Conservation (phyloP, 2,888 invertebrate species). For the Gymnoscelis rufifasciata region DNA sequence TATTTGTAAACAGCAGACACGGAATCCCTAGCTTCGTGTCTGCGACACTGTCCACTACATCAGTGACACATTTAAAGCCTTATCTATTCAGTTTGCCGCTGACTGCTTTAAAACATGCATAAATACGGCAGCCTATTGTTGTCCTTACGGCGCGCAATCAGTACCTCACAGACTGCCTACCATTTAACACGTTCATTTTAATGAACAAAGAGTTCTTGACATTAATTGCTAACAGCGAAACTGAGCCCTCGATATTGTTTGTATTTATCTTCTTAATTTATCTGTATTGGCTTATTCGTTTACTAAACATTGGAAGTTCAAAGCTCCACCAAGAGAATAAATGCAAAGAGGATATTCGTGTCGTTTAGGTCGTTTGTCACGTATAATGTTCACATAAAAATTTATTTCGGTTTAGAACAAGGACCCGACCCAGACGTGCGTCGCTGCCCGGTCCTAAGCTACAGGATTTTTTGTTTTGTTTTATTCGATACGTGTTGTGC, state of each 20-base stretch:
- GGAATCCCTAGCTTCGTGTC: constrained; percentile 6
- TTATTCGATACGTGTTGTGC: constrained; percentile 4
- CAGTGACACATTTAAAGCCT: constrained; percentile 41
- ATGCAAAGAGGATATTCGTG: constrained; percentile 53
- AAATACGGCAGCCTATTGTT: constrained; percentile 28
- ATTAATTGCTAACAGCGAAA: constrained; percentile 34
- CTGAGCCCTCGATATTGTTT: constrained; percentile 30
- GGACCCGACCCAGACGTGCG: constrained; percentile 46
- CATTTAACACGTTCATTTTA: constrained; percentile 34
- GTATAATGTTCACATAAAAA: constrained; percentile 65
- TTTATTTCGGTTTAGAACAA: constrained; percentile 59
- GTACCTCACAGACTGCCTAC: constrained; percentile 31
- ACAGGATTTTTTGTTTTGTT: constrained; percentile 36
- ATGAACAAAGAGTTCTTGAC: constrained; percentile 37
- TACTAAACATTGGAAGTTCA: constrained; percentile 15
- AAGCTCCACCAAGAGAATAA: constrained; percentile 37
- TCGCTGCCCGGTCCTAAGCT: constrained; percentile 49
- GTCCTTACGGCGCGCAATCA: constrained; percentile 34
- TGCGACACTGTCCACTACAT: constrained; percentile 12
- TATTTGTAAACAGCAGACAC: background rate
- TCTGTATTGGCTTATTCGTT: constrained; percentile 19
- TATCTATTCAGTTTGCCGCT: constrained; percentile 26
- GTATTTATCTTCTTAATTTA: constrained; percentile 27
- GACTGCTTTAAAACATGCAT: constrained; percentile 21
- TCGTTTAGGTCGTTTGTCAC: constrained; percentile 61